Base-by-base conservation (phyloP, 1,140 invertebrate genomes). In the Oncopodura yosiiana region DNA sequence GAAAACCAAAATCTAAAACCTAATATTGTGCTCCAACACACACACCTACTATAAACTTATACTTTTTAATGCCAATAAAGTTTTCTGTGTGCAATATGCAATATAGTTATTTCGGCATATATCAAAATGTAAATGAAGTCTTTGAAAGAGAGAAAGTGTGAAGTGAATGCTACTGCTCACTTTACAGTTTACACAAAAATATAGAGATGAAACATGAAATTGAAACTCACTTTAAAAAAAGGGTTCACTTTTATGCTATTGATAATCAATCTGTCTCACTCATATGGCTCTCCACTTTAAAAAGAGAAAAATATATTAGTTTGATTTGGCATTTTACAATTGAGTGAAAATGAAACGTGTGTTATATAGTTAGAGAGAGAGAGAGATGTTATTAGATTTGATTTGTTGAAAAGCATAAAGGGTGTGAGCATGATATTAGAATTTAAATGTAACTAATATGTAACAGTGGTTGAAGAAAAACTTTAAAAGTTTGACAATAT, bases 261-360 rank as follows among this genome's bases (percentile, higher is more conserved):
- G 27, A 49, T 36, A 49, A 49, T 49, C 46, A 49, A 49, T 49
- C 46, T 49, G 46, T 49, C 46, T 19, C 34, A 49, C 46, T 49
- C 46, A 49, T 38, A 49, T 49, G 46, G 46, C 21, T 37, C 46
- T 49, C 27, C 14, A 37, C 38, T 49, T 49, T 49, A 49, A 49
- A 49, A 16, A 26, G 44, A 46, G 41, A n/a, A n/a, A n/a, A n/a
- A n/a, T n/a, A n/a, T n/a, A n/a, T n/a, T n/a, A 24, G 26, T 24
- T 44, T 27, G 19, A 23, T 26, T 23, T 27, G 29, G 18, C 16
- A 11, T 11, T 16, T 14, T 16, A 3, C 32, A 43, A 26, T 43
- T 11, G 14, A 44, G 24, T 44, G 3, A 23, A 41, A 23, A 21
- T 19, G 38, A 41, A 23, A 21, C 24, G 38, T 14, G 6, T 16